Conservation (phyloP, 2,797 vertebrate species). For the Lepus oiostolus region DNA sequence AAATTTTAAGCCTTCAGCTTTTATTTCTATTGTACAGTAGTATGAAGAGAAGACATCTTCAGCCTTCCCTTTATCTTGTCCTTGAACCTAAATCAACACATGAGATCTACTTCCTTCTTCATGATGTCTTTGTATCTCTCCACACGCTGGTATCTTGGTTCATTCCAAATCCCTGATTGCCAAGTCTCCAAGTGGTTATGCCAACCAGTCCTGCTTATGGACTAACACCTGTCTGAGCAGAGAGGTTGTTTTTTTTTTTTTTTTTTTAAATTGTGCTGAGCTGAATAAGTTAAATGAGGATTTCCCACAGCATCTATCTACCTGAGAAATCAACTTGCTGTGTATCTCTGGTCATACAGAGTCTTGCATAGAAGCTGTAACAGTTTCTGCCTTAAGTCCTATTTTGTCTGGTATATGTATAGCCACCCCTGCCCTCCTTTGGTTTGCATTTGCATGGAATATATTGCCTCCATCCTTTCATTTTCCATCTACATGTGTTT, state of each 20-base stretch:
- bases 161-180: background rate
- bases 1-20: background rate
- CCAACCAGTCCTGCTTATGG: background rate
- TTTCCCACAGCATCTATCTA: background rate
- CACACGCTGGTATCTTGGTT: background rate
- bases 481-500: background rate
- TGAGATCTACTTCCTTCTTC: background rate
- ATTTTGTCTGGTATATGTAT: background rate
- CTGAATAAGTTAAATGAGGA: conserved; percentile 26
- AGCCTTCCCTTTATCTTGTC: background rate
- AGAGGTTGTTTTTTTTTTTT: background rate
- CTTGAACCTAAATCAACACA: background rate
- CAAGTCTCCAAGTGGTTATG: background rate
- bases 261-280: background rate
- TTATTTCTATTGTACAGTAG: background rate
- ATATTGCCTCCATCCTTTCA: background rate
- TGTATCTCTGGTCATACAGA: background rate
- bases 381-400: conserved; percentile 13
- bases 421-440: background rate
- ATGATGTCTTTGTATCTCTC: background rate
- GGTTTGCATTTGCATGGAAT: background rate
- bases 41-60: background rate
- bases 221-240: background rate
- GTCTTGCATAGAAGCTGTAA: background rate
- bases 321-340: background rate